A percentile compares a stretch with the other conserved stretches of the same genome.
phyloP scores from a whole-genome alignment of 2,113 vertebrate genomes.

The Uria lomvia region DNA sequence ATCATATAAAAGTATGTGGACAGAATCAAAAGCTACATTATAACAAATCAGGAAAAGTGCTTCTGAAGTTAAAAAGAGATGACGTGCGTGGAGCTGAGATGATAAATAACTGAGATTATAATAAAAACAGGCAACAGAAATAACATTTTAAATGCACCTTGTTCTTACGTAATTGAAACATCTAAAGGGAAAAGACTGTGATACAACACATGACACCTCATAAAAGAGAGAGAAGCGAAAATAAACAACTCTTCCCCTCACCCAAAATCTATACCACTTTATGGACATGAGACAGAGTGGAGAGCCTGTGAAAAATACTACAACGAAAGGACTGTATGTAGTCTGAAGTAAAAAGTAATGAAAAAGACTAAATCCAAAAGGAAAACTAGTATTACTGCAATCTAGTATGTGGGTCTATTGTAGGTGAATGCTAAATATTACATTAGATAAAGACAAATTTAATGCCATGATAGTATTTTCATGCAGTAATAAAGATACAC shows the following conservation, averaged over 20 bases:
- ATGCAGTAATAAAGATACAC: not conserved
- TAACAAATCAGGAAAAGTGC: not conserved
- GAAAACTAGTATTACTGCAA: not conserved
- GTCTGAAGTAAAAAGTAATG: not conserved
- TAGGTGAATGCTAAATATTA: not conserved
- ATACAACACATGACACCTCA: not conserved
- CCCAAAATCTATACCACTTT: not conserved
- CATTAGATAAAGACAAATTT: not conserved
- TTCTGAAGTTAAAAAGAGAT: constrained; percentile 29
- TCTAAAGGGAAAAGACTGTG: not conserved
- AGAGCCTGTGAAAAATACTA: not conserved
- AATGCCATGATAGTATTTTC: not conserved
- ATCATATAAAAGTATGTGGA: not conserved
- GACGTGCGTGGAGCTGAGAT: not conserved
- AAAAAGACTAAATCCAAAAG: not conserved
- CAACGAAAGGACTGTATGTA: not conserved
- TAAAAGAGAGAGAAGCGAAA: not conserved
- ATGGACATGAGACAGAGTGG: not conserved
- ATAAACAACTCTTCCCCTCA: not conserved
- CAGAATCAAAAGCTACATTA: not conserved
- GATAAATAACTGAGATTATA: not conserved
- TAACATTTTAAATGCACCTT: not conserved
- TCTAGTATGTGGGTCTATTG: not conserved
- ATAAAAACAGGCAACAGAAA: not conserved
- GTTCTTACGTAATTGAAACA: not conserved